Evolutionary conservation across 2,797 vertebrate genomes (phyloP).

Genomic region (Pseudochaenichthys georgianus): DNA sequence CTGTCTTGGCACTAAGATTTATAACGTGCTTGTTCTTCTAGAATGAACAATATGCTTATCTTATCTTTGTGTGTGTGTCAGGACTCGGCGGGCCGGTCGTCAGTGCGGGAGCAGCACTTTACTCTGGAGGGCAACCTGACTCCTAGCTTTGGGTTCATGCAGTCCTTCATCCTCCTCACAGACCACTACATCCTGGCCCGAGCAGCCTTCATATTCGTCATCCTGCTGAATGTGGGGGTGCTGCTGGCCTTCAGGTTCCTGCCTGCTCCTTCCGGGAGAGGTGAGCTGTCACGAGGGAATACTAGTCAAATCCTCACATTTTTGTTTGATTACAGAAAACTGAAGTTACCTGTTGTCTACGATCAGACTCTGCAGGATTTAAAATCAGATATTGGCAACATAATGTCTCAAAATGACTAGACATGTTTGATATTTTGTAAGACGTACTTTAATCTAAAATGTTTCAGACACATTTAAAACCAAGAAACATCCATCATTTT

Average conservation of each 20-base stretch:
- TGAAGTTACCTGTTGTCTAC: neutral
- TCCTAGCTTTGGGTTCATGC: slow-evolving; percentile 88
- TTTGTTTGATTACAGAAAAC: neutral
- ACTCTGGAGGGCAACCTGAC: slow-evolving; percentile 87
- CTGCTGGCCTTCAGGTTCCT: slow-evolving; percentile 89
- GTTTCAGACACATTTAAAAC: too few relatives aligned
- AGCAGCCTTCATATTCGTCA: slow-evolving; percentile 83
- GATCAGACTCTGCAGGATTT: neutral
- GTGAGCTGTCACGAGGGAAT: slow-evolving; percentile 72
- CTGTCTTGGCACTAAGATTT: neutral
- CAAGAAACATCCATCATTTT: too few relatives aligned
- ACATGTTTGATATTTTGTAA: too few relatives aligned
- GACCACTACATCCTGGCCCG: slow-evolving; percentile 91
- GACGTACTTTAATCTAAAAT: too few relatives aligned
- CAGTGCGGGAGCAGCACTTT: slow-evolving; percentile 87
- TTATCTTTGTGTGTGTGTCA: slow-evolving; percentile 52
- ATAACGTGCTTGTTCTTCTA: too few relatives aligned
- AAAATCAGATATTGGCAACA: neutral
- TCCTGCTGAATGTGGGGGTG: slow-evolving; percentile 86
- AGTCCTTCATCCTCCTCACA: slow-evolving; percentile 94
- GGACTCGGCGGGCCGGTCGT: slow-evolving; percentile 89
- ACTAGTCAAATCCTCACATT: neutral
- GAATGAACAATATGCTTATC: neutral
- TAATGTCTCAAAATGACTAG: too few relatives aligned
- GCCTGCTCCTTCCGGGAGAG: slow-evolving; percentile 83